Base-by-base conservation (phyloP, 1,140 invertebrate species). In the Lordiphosa mommai region DNA sequence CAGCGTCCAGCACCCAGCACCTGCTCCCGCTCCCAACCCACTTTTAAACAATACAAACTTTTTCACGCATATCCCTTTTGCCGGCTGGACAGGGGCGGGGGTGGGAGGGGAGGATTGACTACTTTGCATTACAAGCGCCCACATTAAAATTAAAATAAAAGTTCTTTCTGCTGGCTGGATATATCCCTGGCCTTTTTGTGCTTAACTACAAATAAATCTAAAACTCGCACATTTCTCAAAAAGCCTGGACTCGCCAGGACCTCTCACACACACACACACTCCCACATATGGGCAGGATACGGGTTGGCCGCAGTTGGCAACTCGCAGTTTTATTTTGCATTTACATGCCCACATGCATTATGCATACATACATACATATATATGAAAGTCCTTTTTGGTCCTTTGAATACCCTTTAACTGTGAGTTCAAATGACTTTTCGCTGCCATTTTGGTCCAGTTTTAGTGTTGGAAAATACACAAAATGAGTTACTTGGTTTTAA, bases 121-220 rank as follows among this genome's bases (percentile, higher is more conserved):
- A 72, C 68, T 79, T 77, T 79, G 73, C 68, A 79, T 79, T 79
- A 77, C 68, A 72, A 79, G 71, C 71, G 71, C 65, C 76, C 76
- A 70, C 70, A 79, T 74, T 84, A 63, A 84, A 80, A 84, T 80
- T 84, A 80, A 84, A 80, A 84, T 71, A 82, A 74, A 82, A 71
- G 70, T 80, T 71, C 58, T 60, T 52, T 37, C 32, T 36, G 48
- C 65, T 50, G 23, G 34, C 12, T 10, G 20, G 30, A 38, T 51
- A 36, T 16, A 33, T 9, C 13, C 9, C 12, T 43, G 32, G 50
- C 46, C 63, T 61, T 66, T 66, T 65, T 33, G 27, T 57, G 23
- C 14, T 44, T 46, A 76, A 80, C 76, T 80, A 76, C 76, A 80
- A 82, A 80, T 80, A 80, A 82, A 80, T 80, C 76, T 82, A 82